A percentile compares a stretch with the other conserved stretches of the same genome.
Conservation (phyloP, 2,113 vertebrate species). For the Potamarius usumacintae region DNA sequence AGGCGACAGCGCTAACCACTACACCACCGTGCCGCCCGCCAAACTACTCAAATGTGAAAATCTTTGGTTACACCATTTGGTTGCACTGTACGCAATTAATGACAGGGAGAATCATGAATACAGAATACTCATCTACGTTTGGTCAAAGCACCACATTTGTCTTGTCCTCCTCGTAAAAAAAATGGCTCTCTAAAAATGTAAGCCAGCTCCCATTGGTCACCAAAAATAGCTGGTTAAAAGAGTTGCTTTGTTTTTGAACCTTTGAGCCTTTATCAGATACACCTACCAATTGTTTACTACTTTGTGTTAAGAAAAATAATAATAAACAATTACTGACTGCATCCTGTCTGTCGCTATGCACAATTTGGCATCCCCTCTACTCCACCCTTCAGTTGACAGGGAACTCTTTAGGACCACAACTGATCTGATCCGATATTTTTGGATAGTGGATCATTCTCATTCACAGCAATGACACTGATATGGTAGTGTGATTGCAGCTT, state of each 20-base stretch:
- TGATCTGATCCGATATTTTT: background rate
- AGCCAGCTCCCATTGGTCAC: background rate
- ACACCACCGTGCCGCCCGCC: too few relatives aligned
- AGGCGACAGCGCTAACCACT: too few relatives aligned
- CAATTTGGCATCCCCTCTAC: background rate
- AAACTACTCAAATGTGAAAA: background rate
- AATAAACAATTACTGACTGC: background rate
- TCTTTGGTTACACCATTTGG: background rate
- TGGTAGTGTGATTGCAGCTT: background rate
- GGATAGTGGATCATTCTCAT: background rate
- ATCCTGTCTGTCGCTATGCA: slow-evolving; percentile 14
- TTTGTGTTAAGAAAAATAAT: background rate
- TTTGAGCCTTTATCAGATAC: background rate
- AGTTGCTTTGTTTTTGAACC: background rate
- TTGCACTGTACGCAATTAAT: background rate
- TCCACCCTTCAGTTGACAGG: background rate
- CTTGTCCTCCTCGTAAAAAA: background rate
- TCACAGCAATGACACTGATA: background rate
- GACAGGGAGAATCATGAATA: background rate
- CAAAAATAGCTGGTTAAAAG: background rate
- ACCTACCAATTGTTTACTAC: background rate
- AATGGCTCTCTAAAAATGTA: too few relatives aligned
- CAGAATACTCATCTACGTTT: background rate
- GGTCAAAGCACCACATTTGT: background rate
- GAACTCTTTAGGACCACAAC: background rate